Base-by-base conservation (phyloP, 2,888 invertebrate genomes). In the Heliconius sara region DNA sequence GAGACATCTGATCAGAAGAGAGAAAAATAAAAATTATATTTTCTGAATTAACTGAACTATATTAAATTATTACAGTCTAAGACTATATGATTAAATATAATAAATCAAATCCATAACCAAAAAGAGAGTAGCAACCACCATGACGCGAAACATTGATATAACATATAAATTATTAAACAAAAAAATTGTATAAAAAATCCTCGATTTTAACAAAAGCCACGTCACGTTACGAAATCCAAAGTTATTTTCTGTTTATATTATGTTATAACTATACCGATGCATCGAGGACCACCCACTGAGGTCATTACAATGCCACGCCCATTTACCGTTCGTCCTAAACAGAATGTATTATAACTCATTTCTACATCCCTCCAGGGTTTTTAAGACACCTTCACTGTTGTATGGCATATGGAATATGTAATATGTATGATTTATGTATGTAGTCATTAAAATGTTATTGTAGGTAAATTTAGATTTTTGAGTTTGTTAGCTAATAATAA, bases 301-400 rank as follows among this genome's bases (percentile, higher is more conserved):
- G 86, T 88, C 88, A 90, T 92, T 90, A 88, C 87, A 79, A 76
- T 83, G 86, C 91, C 91, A 89, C 94, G 92, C 93, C 94, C 87
- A 86, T 86, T 84, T 83, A 84, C 88, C 89, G 92, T 89, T 90
- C 89, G 89, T 90, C 91, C 91, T 91, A 87, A 89, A 89, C 89
- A 89, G 89, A 90, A 89, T 90, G 88, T 87, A 85, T 85, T 88
- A 84, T 84, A 82, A 82, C 66, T 82, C 81, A 81, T 81, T 81
- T 65, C 76, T 79, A 74, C 76, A 68, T 79, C 78, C 81, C 79
- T 74, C 60, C 71, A 39, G 82, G 80, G 77, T 79, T 74, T 81
- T 81, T 76, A 77, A 71, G 72, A 79, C 79, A 82, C 80, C 79
- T 75, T 77, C 7, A 4, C 73, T 25, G n/a, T 25, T 73, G 70